Conservation (phyloP, 2,888 invertebrate species). For the Hololepta plana region DNA sequence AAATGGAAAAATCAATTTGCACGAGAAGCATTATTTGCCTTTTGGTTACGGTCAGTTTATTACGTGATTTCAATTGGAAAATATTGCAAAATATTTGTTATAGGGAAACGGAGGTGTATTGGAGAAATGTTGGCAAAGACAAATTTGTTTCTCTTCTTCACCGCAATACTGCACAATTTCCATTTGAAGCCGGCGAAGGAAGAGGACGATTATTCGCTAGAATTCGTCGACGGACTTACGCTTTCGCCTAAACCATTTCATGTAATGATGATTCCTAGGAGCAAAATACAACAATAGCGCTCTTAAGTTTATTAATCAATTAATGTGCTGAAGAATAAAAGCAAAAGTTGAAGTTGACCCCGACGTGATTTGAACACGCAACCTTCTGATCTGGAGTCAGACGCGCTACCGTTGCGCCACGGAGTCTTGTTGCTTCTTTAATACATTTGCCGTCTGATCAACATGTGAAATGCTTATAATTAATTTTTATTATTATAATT, state of each 20-base stretch:
- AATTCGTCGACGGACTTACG: constrained; percentile 22
- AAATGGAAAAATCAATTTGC: constrained; percentile 28
- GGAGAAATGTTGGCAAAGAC: constrained; percentile 44
- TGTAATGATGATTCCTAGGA: constrained; percentile 14
- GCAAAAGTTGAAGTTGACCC: too few species aligned
- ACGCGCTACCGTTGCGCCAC: constrained; percentile 97
- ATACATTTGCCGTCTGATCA: too few species aligned
- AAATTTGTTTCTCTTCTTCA: constrained; percentile 38
- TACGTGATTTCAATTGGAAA: too few species aligned
- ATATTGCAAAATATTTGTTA: constrained; percentile 2
- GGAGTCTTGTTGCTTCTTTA: too few species aligned
- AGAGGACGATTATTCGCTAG: constrained; percentile 12
- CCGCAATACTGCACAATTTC: constrained; percentile 37
- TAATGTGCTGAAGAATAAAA: too few species aligned
- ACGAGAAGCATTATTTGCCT: constrained; percentile 36
- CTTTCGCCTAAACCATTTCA: constrained; percentile 23
- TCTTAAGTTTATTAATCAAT: too few species aligned
- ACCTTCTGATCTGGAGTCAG: constrained; percentile 97
- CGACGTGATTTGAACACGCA: constrained; percentile 96
- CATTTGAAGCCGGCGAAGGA: constrained; percentile 16
- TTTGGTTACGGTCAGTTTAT: constrained; percentile 43
- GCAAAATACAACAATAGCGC: too few species aligned
- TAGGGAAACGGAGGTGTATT: constrained; percentile 43
- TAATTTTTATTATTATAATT: too few species aligned
- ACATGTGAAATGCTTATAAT: too few species aligned